phyloP scores from a whole-genome alignment of 2,888 invertebrate genomes.

The Nymphalis polychloros region DNA sequence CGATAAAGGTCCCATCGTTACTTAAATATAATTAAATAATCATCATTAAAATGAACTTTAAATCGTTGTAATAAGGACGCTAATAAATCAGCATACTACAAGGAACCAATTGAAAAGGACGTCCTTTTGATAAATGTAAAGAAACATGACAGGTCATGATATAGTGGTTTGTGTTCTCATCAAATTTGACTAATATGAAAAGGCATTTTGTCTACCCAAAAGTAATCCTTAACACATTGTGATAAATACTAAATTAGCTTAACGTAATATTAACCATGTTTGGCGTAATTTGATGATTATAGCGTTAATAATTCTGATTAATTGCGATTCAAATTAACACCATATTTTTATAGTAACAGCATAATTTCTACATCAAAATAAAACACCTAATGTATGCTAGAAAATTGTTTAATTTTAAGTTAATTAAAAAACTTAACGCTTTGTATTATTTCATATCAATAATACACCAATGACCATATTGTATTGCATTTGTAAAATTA shows the following conservation, averaged over 20 bases:
- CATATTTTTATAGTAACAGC: constrained; percentile 8
- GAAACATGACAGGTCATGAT: constrained; percentile 7
- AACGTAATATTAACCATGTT: constrained; percentile 2
- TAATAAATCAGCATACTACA: constrained; percentile 2
- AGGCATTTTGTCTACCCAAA: neutral
- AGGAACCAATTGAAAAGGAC: constrained; percentile 23
- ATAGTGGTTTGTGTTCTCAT: neutral
- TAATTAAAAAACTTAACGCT: neutral
- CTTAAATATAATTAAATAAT: constrained; percentile 11
- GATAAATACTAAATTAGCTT: neutral
- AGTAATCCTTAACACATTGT: neutral
- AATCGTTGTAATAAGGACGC: constrained; percentile 28
- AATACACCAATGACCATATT: too few relatives aligned
- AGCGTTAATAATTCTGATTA: constrained; percentile 8
- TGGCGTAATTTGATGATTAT: constrained; percentile 9
- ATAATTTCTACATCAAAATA: constrained; percentile 1
- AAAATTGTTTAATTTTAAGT: constrained; percentile 2
- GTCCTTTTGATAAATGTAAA: constrained; percentile 2
- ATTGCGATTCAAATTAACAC: constrained; percentile 12
- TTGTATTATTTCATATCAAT: too few relatives aligned
- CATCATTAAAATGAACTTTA: constrained; percentile 32
- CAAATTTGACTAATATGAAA: constrained; percentile 2
- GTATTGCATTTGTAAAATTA: too few relatives aligned
- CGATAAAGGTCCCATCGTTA: neutral
- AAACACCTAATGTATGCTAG: neutral